Conservation (phyloP, 2,113 vertebrate genomes). For the Lichenostomus cassidix region DNA sequence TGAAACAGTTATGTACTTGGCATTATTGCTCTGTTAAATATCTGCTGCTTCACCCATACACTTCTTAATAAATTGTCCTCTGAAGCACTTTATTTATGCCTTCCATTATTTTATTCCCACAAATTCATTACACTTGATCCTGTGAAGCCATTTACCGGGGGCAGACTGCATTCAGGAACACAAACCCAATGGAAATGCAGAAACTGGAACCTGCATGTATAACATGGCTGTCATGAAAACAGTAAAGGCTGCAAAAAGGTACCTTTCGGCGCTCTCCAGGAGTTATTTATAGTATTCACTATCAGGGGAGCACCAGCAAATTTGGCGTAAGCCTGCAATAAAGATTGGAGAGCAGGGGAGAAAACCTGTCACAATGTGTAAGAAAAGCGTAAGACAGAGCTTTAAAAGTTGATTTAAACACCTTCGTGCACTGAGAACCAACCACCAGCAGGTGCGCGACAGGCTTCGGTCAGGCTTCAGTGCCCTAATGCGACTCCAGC, state of each 20-base stretch:
- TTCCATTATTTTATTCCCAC: neutral
- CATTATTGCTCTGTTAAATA: neutral
- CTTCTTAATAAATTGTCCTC: neutral
- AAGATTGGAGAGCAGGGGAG: neutral
- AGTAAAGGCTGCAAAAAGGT: neutral
- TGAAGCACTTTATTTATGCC: neutral
- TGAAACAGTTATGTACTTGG: neutral
- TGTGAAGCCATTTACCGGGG: neutral
- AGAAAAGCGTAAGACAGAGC: neutral
- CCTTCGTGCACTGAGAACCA: neutral
- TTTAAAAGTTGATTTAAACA: neutral
- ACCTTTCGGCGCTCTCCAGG: slow-evolving; percentile 91
- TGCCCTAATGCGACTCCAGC: too few species aligned
- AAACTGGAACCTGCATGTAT: neutral
- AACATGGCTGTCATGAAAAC: rapidly evolving
- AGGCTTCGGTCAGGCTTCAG: rapidly evolving
- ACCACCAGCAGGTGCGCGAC: too few species aligned
- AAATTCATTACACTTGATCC: neutral
- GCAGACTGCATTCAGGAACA: rapidly evolving
- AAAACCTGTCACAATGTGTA: neutral
- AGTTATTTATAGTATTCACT: slow-evolving; percentile 83
- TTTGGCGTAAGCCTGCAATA: slow-evolving; percentile 88
- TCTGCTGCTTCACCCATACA: neutral
- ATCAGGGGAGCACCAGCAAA: slow-evolving; percentile 88
- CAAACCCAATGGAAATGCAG: neutral